A percentile compares a stretch with the other conserved stretches of the same genome.
phyloP scores from a whole-genome alignment of 1,140 invertebrate genomes.

The Ptiloglossa arizonensis region DNA sequence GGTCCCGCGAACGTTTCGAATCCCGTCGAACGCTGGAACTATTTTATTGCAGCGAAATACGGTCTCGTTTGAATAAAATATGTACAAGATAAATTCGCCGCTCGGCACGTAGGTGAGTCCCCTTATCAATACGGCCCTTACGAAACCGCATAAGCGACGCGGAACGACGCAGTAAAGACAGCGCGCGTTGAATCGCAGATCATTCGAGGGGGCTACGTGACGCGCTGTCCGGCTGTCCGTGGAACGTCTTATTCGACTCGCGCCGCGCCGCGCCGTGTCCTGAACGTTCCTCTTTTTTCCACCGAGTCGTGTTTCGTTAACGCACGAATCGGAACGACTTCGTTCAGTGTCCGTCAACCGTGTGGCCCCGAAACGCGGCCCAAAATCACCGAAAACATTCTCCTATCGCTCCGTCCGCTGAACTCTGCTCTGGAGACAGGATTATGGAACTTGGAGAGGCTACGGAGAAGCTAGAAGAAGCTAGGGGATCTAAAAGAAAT shows the following conservation, averaged over 20 bases:
- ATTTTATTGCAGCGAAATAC: constrained; percentile 25
- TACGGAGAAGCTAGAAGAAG: too few relatives aligned
- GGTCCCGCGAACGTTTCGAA: constrained; percentile 28
- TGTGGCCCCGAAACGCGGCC: too few relatives aligned
- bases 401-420: too few relatives aligned
- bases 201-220: constrained; percentile 23
- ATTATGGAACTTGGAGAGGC: too few relatives aligned
- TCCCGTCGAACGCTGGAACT: background rate
- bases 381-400: too few relatives aligned
- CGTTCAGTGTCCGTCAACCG: background rate
- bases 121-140: constrained; percentile 41
- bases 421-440: too few relatives aligned
- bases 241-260: constrained; percentile 32
- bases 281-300: background rate
- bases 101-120: background rate
- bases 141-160: constrained; percentile 24
- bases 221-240: background rate
- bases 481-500: too few relatives aligned
- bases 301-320: constrained; percentile 14
- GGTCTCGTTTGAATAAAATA: constrained; percentile 27
- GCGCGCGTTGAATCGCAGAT: constrained; percentile 24
- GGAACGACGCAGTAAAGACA: constrained; percentile 18
- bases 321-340: constrained; percentile 11
- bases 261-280: background rate
- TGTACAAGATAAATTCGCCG: constrained; percentile 32